Evolutionary conservation across 2,888 invertebrate genomes (phyloP).

Genomic region (Exephanes ischioxanthus): DNA sequence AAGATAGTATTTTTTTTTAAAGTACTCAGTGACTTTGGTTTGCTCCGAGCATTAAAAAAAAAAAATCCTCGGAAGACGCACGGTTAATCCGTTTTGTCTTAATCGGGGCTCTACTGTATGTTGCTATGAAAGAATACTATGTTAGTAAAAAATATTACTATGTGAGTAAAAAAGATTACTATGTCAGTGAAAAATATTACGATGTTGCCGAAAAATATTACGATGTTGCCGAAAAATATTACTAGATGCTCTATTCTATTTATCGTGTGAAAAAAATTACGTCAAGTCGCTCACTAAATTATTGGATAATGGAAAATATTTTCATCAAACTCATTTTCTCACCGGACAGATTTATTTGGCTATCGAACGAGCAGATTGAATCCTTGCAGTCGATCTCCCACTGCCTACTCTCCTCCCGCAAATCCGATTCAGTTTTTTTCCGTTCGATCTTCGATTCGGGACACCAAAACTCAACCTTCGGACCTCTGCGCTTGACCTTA

Average conservation of each 20-base stretch:
- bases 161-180: too few species aligned
- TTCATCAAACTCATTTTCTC: slow-evolving; percentile 19
- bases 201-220: not conserved
- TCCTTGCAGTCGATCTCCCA: slow-evolving; percentile 66
- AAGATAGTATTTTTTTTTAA: too few species aligned
- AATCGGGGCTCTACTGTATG: too few species aligned
- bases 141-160: not conserved
- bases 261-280: too few species aligned
- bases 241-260: too few species aligned
- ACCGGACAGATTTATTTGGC: slow-evolving; percentile 75
- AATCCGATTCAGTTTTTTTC: slow-evolving; percentile 42
- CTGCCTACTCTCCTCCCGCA: not conserved
- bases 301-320: too few species aligned
- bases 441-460: slow-evolving; percentile 28
- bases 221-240: not conserved
- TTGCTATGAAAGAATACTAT: not conserved
- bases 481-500: not conserved
- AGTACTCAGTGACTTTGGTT: too few species aligned
- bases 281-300: too few species aligned
- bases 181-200: not conserved
- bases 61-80: too few species aligned
- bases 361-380: slow-evolving; percentile 77
- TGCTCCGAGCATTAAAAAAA: too few species aligned
- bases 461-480: slow-evolving; percentile 39
- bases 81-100: too few species aligned